Conservation (phyloP, 2,888 invertebrate genomes). For the Caenorhabditis sp. region DNA sequence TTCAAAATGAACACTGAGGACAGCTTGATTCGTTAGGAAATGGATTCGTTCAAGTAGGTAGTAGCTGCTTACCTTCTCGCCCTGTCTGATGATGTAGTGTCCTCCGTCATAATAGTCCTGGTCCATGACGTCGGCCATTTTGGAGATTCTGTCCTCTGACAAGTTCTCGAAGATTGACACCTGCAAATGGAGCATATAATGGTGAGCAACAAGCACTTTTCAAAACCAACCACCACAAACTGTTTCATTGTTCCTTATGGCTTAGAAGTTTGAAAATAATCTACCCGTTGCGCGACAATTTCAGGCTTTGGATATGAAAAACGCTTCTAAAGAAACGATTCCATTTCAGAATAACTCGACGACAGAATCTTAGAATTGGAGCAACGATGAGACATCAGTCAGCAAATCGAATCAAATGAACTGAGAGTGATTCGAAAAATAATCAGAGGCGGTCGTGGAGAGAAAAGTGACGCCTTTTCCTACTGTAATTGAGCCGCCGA, state of each 20-base stretch:
- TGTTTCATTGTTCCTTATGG: slow-evolving; percentile 22
- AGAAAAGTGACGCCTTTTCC: slow-evolving; percentile 11
- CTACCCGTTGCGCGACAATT: slow-evolving; percentile 15
- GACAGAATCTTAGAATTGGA: neutral
- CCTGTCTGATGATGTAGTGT: slow-evolving; percentile 90
- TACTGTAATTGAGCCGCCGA: slow-evolving; percentile 50
- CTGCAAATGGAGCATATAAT: slow-evolving; percentile 51
- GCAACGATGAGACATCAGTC: slow-evolving; percentile 31
- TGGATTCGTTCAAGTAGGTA: neutral
- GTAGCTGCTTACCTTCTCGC: slow-evolving; percentile 60
- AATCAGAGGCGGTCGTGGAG: slow-evolving; percentile 6
- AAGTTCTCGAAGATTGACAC: slow-evolving; percentile 82
- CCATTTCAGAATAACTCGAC: slow-evolving; percentile 11
- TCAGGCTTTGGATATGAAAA: neutral
- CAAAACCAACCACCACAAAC: slow-evolving; percentile 34
- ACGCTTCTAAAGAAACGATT: slow-evolving; percentile 18
- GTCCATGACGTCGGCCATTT: slow-evolving; percentile 92
- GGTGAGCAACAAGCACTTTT: neutral
- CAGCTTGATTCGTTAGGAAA: neutral
- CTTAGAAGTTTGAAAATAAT: neutral
- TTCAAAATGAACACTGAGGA: neutral
- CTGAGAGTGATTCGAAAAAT: slow-evolving; percentile 11
- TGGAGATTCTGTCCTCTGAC: slow-evolving; percentile 84
- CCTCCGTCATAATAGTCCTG: slow-evolving; percentile 89
- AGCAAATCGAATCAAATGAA: slow-evolving; percentile 10